Percentiles rank a stretch among this genome's conserved stretches.
Conservation (phyloP, 2,113 vertebrate species). For the Hepsetus odoe region DNA sequence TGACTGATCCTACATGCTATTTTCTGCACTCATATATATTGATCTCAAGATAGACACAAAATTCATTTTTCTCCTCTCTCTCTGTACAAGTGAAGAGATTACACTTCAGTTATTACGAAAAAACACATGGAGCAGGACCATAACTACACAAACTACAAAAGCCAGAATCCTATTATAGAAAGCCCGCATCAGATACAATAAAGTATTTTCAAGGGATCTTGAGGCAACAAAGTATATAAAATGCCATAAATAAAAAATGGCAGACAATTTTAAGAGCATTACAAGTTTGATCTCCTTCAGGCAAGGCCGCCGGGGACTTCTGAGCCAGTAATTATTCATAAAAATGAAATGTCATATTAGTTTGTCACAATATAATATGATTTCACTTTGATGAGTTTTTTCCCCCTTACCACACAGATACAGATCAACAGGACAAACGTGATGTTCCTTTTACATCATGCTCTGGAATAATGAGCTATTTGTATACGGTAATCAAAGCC, state of each 20-base stretch:
- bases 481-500: constrained; percentile 34
- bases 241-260: constrained; percentile 67
- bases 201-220: constrained; percentile 63
- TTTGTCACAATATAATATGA: constrained; percentile 64
- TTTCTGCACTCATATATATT: constrained; percentile 51
- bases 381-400: constrained; percentile 54
- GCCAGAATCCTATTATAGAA: constrained; percentile 59
- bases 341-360: constrained; percentile 68
- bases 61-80: constrained; percentile 47
- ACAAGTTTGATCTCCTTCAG: constrained; percentile 64
- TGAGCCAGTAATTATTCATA: constrained; percentile 65
- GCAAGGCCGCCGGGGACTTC: constrained; percentile 55
- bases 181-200: constrained; percentile 61
- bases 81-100: constrained; percentile 57
- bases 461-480: constrained; percentile 30
- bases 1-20: constrained; percentile 24
- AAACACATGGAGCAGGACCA: constrained; percentile 50
- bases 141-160: constrained; percentile 43
- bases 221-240: constrained; percentile 64
- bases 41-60: constrained; percentile 56
- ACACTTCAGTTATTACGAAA: constrained; percentile 57
- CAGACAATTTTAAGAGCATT: constrained; percentile 67
- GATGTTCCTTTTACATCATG: constrained; percentile 5
- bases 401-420: not conserved
- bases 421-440: constrained; percentile 47